Evolutionary conservation across 1,140 invertebrate species (phyloP), one percentile per base, ranked within the genome.

Genomic region (Pseudomyrmex concolor): DNA sequence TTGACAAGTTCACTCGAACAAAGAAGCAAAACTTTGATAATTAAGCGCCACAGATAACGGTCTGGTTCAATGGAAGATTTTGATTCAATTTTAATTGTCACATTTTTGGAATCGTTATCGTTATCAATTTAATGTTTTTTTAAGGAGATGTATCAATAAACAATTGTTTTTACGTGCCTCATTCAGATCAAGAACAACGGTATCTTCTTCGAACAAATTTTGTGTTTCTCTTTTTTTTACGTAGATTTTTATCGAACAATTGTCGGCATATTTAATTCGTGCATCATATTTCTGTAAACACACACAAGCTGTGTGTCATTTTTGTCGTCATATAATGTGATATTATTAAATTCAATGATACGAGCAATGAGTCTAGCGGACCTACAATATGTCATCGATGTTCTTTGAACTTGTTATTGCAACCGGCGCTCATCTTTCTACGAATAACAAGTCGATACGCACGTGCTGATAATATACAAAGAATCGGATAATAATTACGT

Each of bases 331-430:
- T 10, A 48, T 13, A 66, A 48, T 34, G n/a, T 19, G n/a, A 48
- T 2, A 17, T 22, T 66, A 4, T 66, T 66, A 45, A 64, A 64
- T 45, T 10, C 34, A 17, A 9, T n/a, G 13, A 34, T 64, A 43
- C 60, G 12, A 34, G 25, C 15, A 15, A 64, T 9, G 19, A 50
- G 22, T 55, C 34, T 34, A 13, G 15, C 50, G 25, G 25, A 34
- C 34, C 34, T 34, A 34, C 34, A 67, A 66, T 77, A 22, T 45
- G n/a, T 55, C n/a, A 15, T 10, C 15, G 8, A 8, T 57, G 63
- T 48, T 78, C 54, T 70, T 70, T 78, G 51, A 78, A 78, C 54
- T 70, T 3, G 22, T 59, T 68, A 78, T 57, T 67, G 57, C 57
- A 59, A 57, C 13, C 64, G 19, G 51, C 1, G 25, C 4, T 51